A percentile compares a stretch with the other conserved stretches of the same genome.
Conservation (phyloP, 2,888 invertebrate genomes). For the Gari tellinella region DNA sequence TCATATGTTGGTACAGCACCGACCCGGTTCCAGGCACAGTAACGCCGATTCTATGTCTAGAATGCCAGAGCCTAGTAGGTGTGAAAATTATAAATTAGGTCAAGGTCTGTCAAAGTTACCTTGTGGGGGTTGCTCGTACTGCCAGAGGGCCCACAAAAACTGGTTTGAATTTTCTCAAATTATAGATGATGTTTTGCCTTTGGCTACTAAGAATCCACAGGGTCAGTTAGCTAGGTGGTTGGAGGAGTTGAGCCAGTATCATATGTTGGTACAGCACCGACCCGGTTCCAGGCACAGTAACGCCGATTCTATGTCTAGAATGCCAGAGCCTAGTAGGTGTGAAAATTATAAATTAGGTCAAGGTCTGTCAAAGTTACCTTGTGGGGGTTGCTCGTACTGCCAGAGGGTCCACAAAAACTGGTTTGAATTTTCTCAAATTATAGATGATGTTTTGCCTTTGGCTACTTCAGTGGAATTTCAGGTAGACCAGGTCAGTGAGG, state of each 20-base stretch:
- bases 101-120: constrained; percentile 25
- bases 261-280: constrained; percentile 44
- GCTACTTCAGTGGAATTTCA: too few relatives aligned
- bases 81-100: constrained; percentile 7
- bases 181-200: constrained; percentile 32
- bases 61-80: constrained; percentile 4
- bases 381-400: constrained; percentile 49
- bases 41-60: constrained; percentile 43
- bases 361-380: constrained; percentile 31
- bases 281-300: constrained; percentile 25
- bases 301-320: constrained; percentile 36
- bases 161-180: constrained; percentile 22
- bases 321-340: constrained; percentile 10
- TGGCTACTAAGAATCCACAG: constrained; percentile 41
- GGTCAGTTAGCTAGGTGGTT: constrained; percentile 57
- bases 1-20: constrained; percentile 42
- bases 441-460: constrained; percentile 28
- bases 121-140: constrained; percentile 48
- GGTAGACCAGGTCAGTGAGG: too few relatives aligned
- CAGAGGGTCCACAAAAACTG: constrained; percentile 29
- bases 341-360: constrained; percentile 1
- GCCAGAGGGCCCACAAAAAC: constrained; percentile 23
- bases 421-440: constrained; percentile 7
- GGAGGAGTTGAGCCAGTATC: constrained; percentile 52
- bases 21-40: constrained; percentile 20